phyloP scores from a whole-genome alignment of 2,888 invertebrate species.

The Diaperis boleti region DNA sequence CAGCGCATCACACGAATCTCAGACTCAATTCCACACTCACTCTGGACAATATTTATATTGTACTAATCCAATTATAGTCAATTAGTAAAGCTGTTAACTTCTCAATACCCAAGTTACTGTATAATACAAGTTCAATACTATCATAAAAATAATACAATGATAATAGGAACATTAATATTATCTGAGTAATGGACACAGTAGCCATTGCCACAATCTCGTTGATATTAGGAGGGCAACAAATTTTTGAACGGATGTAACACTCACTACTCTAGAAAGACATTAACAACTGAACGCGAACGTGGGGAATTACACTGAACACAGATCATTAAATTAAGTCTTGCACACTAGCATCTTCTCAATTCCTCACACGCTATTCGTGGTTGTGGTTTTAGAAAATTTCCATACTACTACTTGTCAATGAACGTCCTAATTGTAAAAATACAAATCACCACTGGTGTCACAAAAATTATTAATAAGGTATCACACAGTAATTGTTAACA shows the following conservation, averaged over 20 bases:
- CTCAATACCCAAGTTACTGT: constrained; percentile 42
- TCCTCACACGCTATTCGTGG: constrained; percentile 41
- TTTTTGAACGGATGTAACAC: constrained; percentile 63
- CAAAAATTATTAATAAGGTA: constrained; percentile 47
- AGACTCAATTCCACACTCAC: constrained; percentile 42
- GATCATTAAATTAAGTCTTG: constrained; percentile 49
- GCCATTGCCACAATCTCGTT: constrained; percentile 56
- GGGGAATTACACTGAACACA: constrained; percentile 54
- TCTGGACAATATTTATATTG: constrained; percentile 48
- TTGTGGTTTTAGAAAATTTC: constrained; percentile 51
- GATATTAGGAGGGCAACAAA: constrained; percentile 60
- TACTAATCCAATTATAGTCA: constrained; percentile 46
- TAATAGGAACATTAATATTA: constrained; percentile 51
- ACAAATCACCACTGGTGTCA: constrained; percentile 60
- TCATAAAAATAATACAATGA: constrained; percentile 47
- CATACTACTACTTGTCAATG: constrained; percentile 49
- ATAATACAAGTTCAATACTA: constrained; percentile 49
- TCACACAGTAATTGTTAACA: constrained; percentile 45
- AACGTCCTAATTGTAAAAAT: constrained; percentile 60
- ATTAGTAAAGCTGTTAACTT: constrained; percentile 41
- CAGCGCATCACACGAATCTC: constrained; percentile 41
- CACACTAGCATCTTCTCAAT: constrained; percentile 40
- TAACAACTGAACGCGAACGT: constrained; percentile 54
- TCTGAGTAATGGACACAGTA: constrained; percentile 46
- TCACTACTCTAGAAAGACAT: constrained; percentile 60